These are phyloP conservation scores for Chloroceryle aenea DNA, from an alignment of 2,113 vertebrate species.

Conservation along the genomic window DNA sequence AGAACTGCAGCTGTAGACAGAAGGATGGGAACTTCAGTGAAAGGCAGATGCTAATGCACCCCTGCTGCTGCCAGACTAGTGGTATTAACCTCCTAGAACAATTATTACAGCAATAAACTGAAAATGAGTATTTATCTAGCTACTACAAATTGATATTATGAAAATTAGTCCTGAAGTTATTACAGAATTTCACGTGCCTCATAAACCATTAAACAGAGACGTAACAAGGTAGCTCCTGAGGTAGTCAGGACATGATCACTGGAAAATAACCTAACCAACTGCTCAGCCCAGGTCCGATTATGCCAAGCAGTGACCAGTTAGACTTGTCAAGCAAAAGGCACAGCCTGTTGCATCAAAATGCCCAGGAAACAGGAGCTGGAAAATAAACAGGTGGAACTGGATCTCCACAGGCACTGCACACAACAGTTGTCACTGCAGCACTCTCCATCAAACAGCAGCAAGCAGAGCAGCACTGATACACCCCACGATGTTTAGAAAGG, in stretches of 20 bases:
- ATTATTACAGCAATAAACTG: neutral
- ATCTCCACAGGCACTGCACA: neutral
- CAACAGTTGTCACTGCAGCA: rapidly evolving
- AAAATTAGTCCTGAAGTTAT: constrained; percentile 16
- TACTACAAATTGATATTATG: neutral
- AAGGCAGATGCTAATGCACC: neutral
- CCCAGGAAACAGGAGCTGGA: neutral
- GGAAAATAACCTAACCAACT: neutral
- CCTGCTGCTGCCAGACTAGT: neutral
- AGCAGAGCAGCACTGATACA: neutral
- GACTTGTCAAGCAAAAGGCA: neutral
- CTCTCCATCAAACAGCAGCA: neutral
- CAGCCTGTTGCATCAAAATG: neutral
- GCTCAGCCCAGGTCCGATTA: neutral
- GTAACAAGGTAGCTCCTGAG: neutral
- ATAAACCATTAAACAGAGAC: neutral
- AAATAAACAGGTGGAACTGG: neutral
- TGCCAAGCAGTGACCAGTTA: rapidly evolving
- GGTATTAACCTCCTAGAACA: neutral
- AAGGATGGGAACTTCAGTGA: rapidly evolving
- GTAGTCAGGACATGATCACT: neutral
- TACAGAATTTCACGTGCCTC: neutral
- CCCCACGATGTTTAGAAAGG: rapidly evolving
- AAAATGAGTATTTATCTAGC: neutral
- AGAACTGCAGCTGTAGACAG: neutral